Conservation (phyloP, 2,797 vertebrate genomes). For the Sphaeramia orbicularis region DNA sequence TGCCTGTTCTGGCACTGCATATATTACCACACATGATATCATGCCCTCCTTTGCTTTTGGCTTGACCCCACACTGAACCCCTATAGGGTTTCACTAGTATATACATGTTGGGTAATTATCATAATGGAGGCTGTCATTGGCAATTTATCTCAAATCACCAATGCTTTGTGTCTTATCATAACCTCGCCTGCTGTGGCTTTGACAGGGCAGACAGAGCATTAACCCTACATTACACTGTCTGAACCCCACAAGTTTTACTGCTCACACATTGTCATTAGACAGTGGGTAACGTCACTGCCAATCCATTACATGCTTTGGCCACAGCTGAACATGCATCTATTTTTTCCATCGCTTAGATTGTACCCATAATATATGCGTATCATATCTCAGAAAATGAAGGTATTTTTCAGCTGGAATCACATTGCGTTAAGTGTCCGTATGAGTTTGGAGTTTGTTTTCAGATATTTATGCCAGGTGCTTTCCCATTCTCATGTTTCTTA, state of each 20-base stretch:
- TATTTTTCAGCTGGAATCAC: background rate
- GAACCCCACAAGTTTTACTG: slow-evolving; percentile 28
- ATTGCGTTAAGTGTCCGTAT: background rate
- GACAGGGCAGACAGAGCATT: slow-evolving; percentile 38
- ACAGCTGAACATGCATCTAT: slow-evolving; percentile 13
- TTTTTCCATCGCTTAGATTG: slow-evolving; percentile 42
- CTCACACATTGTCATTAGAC: slow-evolving; percentile 41
- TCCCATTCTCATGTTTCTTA: slow-evolving; percentile 1
- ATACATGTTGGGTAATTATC: slow-evolving; percentile 58
- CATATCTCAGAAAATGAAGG: slow-evolving; percentile 1
- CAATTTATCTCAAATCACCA: slow-evolving; percentile 49
- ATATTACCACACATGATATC: slow-evolving; percentile 60
- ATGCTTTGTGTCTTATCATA: slow-evolving; percentile 47
- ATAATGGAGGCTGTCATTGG: slow-evolving; percentile 66
- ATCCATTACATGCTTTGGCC: slow-evolving; percentile 29
- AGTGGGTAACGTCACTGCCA: slow-evolving; percentile 26
- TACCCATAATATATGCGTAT: slow-evolving; percentile 9
- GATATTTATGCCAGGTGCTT: background rate
- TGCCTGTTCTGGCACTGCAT: slow-evolving; percentile 49
- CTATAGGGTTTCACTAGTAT: slow-evolving; percentile 42
- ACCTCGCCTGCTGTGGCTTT: slow-evolving; percentile 51
- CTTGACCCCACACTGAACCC: slow-evolving; percentile 65
- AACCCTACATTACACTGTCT: slow-evolving; percentile 44
- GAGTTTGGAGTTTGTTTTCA: background rate
- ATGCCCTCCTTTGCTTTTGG: slow-evolving; percentile 36